A percentile compares a stretch with the other conserved stretches of the same genome.
Evolutionary conservation across 2,113 vertebrate species (phyloP).

Genomic region (Bos taurus): ARS-UCD2.0 NC_037331.1:87910501-87911000

Average conservation of each 20-base stretch:
- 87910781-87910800: neutral
- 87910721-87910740: slow-evolving; percentile 49
- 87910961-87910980: neutral
- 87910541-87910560: slow-evolving; percentile 83
- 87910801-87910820: neutral
- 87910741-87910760: slow-evolving; percentile 71
- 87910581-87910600: slow-evolving; percentile 58
- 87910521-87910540: slow-evolving; percentile 77
- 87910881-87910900: neutral
- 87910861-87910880: neutral
- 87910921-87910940: neutral
- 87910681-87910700: slow-evolving; percentile 27
- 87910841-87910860: neutral
- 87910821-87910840: neutral
- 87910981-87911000: neutral
- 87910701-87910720: slow-evolving; percentile 54
- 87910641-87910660: slow-evolving; percentile 39
- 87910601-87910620: slow-evolving; percentile 57
- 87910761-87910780: slow-evolving; percentile 30
- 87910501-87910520: slow-evolving; percentile 79
- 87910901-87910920: slow-evolving; percentile 16
- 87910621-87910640: slow-evolving; percentile 44
- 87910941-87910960: neutral
- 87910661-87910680: slow-evolving; percentile 57
- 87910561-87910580: slow-evolving; percentile 75